These are phyloP conservation scores for Rhagoletis zephyria DNA, from an alignment of 1,140 invertebrate species.

Conservation along the genomic window DNA sequence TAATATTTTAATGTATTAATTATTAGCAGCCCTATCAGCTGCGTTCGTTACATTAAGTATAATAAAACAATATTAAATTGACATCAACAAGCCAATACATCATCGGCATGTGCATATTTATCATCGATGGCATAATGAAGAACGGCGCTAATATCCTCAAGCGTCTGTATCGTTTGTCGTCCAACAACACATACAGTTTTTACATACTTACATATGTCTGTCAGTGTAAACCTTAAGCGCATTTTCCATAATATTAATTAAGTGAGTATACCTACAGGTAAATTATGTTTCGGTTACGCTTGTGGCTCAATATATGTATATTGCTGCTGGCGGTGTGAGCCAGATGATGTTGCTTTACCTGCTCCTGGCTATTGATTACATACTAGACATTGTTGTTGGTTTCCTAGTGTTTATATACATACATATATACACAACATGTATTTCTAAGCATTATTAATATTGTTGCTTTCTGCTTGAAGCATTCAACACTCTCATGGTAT, in stretches of 20 bases:
- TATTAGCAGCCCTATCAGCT: too few relatives aligned
- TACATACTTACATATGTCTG: too few relatives aligned
- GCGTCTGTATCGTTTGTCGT: background rate
- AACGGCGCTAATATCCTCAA: background rate
- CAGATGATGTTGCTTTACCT: background rate
- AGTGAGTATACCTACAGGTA: background rate
- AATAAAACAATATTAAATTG: too few relatives aligned
- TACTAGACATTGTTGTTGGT: background rate
- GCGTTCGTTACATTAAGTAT: too few relatives aligned
- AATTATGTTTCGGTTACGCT: constrained; percentile 39
- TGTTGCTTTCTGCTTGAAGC: background rate
- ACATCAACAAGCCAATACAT: too few relatives aligned
- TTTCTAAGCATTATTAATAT: background rate
- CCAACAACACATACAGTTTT: background rate
- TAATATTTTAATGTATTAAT: too few relatives aligned
- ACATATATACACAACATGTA: background rate
- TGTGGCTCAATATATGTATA: constrained; percentile 42
- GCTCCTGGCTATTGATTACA: background rate
- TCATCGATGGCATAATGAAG: background rate
- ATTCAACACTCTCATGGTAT: background rate
- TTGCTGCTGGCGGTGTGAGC: constrained; percentile 20
- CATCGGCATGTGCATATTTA: background rate
- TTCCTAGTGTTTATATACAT: background rate
- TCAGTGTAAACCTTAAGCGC: background rate
- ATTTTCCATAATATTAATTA: background rate